Evolutionary conservation across 2,113 vertebrate species (phyloP).

Genomic region (Hiodon alosoides): DNA sequence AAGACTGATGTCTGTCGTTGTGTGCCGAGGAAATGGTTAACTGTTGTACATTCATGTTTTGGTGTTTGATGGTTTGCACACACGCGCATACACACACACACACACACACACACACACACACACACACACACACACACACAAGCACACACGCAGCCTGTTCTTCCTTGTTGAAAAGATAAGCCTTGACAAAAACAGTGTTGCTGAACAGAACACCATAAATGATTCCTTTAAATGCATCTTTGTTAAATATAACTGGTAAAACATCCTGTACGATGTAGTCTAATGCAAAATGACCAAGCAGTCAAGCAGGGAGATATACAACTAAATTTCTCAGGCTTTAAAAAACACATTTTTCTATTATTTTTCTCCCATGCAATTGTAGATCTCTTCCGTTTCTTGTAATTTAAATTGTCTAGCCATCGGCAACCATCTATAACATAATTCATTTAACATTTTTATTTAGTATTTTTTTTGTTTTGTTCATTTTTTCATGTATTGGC

Average conservation of each 20-base stretch:
- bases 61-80: constrained; percentile 61
- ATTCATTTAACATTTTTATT: constrained; percentile 73
- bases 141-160: constrained; percentile 45
- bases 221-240: constrained; percentile 57
- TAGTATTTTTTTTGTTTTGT: constrained; percentile 64
- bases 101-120: constrained; percentile 29
- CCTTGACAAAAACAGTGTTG: constrained; percentile 37
- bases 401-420: constrained; percentile 70
- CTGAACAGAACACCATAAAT: constrained; percentile 69
- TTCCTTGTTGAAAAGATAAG: constrained; percentile 63
- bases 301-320: too few relatives aligned
- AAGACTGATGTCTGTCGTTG: constrained; percentile 61
- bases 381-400: constrained; percentile 74
- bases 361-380: constrained; percentile 66
- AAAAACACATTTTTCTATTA: constrained; percentile 45
- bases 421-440: constrained; percentile 66
- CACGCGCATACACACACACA: neutral
- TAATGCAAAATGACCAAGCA: constrained; percentile 48
- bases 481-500: constrained; percentile 71
- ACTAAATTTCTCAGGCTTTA: constrained; percentile 66
- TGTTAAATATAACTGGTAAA: constrained; percentile 58
- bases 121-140: constrained; percentile 2
- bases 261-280: constrained; percentile 72
- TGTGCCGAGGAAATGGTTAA: constrained; percentile 63
- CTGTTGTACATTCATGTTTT: constrained; percentile 74